A percentile compares a stretch with the other conserved stretches of the same genome.
Evolutionary conservation across 2,113 vertebrate species (phyloP).

Genomic region (Poeciliopsis turrubarensis): DNA sequence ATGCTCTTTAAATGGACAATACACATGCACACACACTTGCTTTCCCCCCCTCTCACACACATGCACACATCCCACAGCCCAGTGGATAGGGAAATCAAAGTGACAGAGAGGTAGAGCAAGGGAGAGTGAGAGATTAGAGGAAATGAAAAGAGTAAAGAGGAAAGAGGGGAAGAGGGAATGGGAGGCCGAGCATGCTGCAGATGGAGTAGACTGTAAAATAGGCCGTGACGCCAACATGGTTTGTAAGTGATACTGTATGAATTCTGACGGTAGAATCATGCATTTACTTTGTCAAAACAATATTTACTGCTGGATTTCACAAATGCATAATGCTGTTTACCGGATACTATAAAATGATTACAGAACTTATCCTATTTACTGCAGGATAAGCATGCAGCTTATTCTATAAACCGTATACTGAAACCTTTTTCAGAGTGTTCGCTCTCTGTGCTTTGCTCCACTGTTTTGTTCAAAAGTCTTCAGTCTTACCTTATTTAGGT

Average conservation of each 20-base stretch:
- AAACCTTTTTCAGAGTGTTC: neutral
- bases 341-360: neutral
- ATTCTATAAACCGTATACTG: neutral
- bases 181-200: constrained; percentile 62
- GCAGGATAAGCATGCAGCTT: neutral
- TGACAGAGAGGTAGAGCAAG: constrained; percentile 80
- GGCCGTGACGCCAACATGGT: constrained; percentile 49
- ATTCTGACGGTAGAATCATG: constrained; percentile 26
- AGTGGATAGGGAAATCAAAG: constrained; percentile 84
- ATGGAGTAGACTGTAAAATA: constrained; percentile 73
- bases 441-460: too few relatives aligned
- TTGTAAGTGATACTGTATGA: constrained; percentile 52
- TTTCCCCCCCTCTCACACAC: constrained; percentile 24
- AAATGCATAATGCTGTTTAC: neutral
- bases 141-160: constrained; percentile 77
- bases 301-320: neutral
- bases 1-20: constrained; percentile 66
- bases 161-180: constrained; percentile 73
- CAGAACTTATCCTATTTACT: neutral
- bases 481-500: neutral
- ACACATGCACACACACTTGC: constrained; percentile 18
- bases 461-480: neutral
- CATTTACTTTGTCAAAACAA: neutral
- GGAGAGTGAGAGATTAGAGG: constrained; percentile 74
- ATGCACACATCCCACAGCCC: constrained; percentile 71